Percentiles rank a stretch among this genome's conserved stretches.
Conservation (phyloP, 30 jellyfish, hydroid and myxozoan genomes). For the Pelagia noctiluca region DNA sequence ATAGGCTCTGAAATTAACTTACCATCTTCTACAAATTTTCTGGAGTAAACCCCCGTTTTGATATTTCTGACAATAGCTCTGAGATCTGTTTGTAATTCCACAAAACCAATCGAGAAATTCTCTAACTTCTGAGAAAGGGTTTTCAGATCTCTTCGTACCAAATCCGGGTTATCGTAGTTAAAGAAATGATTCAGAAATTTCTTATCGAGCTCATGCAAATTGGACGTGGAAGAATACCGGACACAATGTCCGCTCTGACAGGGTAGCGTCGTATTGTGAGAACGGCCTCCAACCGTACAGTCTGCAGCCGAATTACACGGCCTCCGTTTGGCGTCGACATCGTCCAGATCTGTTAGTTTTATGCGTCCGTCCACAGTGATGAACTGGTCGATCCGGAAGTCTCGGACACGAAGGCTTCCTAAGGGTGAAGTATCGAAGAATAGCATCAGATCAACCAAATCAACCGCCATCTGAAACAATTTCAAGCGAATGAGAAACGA, state of each 20-base stretch:
- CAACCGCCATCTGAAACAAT: slow-evolving; percentile 54
- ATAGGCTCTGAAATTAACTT: neutral
- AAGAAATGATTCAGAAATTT: slow-evolving; percentile 54
- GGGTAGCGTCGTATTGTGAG: slow-evolving; percentile 53
- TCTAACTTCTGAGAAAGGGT: slow-evolving; percentile 26
- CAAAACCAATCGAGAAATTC: slow-evolving; percentile 7
- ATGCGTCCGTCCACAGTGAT: slow-evolving; percentile 57
- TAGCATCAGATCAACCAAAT: slow-evolving; percentile 48
- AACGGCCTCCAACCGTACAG: slow-evolving; percentile 57
- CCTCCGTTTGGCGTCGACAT: slow-evolving; percentile 39
- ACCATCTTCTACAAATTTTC: slow-evolving; percentile 26
- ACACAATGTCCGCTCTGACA: slow-evolving; percentile 36
- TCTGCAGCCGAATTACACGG: slow-evolving; percentile 30
- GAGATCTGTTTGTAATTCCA: slow-evolving; percentile 9
- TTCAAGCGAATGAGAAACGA: neutral
- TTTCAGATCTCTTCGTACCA: slow-evolving; percentile 40
- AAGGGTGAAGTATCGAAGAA: slow-evolving; percentile 61
- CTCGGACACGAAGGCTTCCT: slow-evolving; percentile 59
- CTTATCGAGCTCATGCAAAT: slow-evolving; percentile 53
- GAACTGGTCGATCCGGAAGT: slow-evolving; percentile 75
- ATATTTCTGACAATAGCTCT: slow-evolving; percentile 35
- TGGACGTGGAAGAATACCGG: slow-evolving; percentile 26
- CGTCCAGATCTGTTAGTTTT: slow-evolving; percentile 75
- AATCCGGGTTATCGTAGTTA: slow-evolving; percentile 56
- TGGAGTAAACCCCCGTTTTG: slow-evolving; percentile 37